A percentile compares a stretch with the other conserved stretches of the same genome.
Evolutionary conservation across 2,888 invertebrate genomes (phyloP).

Genomic region (Melanophora roralis): DNA sequence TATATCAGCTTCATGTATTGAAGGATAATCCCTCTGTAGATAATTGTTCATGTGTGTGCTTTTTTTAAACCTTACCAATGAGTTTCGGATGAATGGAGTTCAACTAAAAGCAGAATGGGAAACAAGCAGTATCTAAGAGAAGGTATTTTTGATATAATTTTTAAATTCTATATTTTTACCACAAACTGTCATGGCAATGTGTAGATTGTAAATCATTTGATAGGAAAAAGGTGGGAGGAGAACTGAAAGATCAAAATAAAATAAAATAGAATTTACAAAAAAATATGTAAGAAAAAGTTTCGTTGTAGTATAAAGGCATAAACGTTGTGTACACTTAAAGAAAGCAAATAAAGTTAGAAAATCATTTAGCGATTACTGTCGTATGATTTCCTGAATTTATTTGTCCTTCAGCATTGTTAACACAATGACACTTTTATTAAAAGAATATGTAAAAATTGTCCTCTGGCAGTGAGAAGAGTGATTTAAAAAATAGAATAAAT

Average conservation of each 20-base stretch:
- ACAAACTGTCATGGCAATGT: background rate
- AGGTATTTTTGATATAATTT: background rate
- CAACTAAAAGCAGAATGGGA: background rate
- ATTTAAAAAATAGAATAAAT: too few species aligned
- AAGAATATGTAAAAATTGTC: too few species aligned
- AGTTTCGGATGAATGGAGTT: background rate
- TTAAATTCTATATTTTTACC: background rate
- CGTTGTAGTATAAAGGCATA: background rate
- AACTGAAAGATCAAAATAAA: background rate
- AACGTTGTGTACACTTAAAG: background rate
- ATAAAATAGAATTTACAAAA: conserved; percentile 1
- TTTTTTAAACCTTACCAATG: background rate
- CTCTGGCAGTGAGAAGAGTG: too few species aligned
- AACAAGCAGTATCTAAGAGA: background rate
- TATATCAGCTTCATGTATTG: background rate
- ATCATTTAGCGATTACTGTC: too few species aligned
- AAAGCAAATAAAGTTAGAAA: too few species aligned
- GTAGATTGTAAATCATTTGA: background rate
- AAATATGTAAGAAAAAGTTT: background rate
- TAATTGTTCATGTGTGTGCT: background rate
- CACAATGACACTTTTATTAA: too few species aligned
- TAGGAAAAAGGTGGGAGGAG: background rate
- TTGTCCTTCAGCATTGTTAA: too few species aligned
- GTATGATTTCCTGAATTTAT: too few species aligned
- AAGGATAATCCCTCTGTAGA: conserved; percentile 10